These are phyloP conservation scores for Diprion similis DNA, from an alignment of 1,140 invertebrate genomes.

Conservation along the genomic window DNA sequence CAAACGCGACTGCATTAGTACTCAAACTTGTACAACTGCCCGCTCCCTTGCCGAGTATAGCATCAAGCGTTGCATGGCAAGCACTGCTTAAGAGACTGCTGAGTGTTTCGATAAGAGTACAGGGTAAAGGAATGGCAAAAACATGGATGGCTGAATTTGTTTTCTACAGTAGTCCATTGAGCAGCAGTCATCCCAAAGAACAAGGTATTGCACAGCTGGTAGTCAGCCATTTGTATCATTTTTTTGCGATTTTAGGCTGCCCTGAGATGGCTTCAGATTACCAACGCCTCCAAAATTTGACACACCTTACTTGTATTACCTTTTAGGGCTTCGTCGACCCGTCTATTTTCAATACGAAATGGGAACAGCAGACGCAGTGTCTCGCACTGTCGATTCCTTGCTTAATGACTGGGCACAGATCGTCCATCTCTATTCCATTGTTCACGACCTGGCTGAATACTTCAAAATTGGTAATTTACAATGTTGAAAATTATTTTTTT, in stretches of 20 bases:
- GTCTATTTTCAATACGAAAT: slow-evolving; percentile 91
- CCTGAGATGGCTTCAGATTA: not conserved
- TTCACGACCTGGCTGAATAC: slow-evolving; percentile 80
- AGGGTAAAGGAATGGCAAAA: slow-evolving; percentile 73
- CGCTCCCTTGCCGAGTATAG: slow-evolving; percentile 60
- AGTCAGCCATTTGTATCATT: slow-evolving; percentile 8
- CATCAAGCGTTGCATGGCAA: slow-evolving; percentile 62
- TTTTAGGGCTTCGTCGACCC: slow-evolving; percentile 75
- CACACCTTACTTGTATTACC: not conserved
- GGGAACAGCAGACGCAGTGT: slow-evolving; percentile 73
- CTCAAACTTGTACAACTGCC: slow-evolving; percentile 83
- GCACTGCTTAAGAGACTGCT: slow-evolving; percentile 79
- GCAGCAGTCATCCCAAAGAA: slow-evolving; percentile 83
- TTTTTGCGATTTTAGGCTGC: not conserved
- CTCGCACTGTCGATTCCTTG: slow-evolving; percentile 81
- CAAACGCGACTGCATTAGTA: slow-evolving; percentile 84
- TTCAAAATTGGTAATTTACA: slow-evolving; percentile 65
- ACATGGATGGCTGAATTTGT: slow-evolving; percentile 91
- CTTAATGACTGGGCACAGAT: slow-evolving; percentile 92
- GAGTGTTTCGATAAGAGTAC: slow-evolving; percentile 84
- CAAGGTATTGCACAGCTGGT: slow-evolving; percentile 66
- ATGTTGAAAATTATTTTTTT: not conserved
- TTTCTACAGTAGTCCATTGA: slow-evolving; percentile 84
- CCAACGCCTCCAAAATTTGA: not conserved
- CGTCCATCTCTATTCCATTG: slow-evolving; percentile 84